phyloP scores from a whole-genome alignment of 2,888 invertebrate genomes.

The Anticlea derivata region DNA sequence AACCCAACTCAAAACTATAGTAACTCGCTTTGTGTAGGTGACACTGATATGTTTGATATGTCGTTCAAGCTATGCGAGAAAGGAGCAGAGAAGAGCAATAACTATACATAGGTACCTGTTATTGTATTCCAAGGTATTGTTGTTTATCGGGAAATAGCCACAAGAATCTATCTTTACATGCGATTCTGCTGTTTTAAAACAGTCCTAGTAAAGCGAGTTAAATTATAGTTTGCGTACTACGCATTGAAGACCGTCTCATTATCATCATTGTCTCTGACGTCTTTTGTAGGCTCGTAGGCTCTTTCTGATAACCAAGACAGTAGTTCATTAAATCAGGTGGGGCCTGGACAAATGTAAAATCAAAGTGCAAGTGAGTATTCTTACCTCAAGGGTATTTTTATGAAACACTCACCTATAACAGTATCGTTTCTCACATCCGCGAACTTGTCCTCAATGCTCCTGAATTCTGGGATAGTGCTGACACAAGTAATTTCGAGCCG shows the following conservation, averaged over 20 bases:
- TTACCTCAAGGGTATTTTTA: too few relatives aligned
- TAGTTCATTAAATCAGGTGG: too few relatives aligned
- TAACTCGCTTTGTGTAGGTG: constrained; percentile 17
- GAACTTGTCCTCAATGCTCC: constrained; percentile 64
- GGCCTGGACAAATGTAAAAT: too few relatives aligned
- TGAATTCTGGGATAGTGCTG: constrained; percentile 91
- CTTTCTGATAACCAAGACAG: too few relatives aligned
- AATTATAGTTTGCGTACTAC: too few relatives aligned
- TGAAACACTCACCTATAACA: constrained; percentile 27
- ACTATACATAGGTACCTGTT: background rate
- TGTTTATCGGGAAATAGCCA: background rate
- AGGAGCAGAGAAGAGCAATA: background rate
- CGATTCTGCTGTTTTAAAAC: too few relatives aligned
- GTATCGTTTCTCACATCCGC: constrained; percentile 9
- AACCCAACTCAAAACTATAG: constrained; percentile 24
- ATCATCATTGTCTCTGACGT: too few relatives aligned
- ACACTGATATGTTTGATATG: constrained; percentile 19
- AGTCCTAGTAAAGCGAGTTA: too few relatives aligned
- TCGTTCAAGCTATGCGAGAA: background rate
- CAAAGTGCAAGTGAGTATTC: too few relatives aligned
- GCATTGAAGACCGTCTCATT: too few relatives aligned
- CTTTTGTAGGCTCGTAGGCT: too few relatives aligned
- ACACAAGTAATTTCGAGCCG: constrained; percentile 89
- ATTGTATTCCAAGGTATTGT: background rate
- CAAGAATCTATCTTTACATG: too few relatives aligned